Base-by-base conservation (phyloP, 1,140 invertebrate species). In the Drosophila punjabiensis region DNA sequence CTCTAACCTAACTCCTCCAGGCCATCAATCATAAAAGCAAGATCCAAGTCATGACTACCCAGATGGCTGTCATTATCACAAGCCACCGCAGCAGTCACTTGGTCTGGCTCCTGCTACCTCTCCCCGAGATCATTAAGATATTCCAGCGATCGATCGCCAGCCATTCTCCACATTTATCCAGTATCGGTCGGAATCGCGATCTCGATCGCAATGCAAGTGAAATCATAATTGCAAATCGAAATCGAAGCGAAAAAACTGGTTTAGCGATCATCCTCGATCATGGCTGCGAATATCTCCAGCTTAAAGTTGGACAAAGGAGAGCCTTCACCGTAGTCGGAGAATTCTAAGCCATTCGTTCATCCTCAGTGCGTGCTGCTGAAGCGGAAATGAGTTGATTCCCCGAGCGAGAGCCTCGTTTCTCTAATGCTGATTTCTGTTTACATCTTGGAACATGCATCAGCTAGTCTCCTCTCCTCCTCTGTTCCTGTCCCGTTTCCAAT, bases 191-290 rank as follows among this genome's bases (percentile, higher is more conserved):
- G n/a, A 60, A 60, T 59, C 56, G 66, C 52, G 53, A 74, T 37
- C 60, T 30, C 61, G 43, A 76, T 77, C 58, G 45, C 53, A 83
- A 83, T 81, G 82, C 75, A 90, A 89, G 84, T 89, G 82, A 89
- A 89, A 89, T 89, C 86, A 89, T 74, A 82, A 89, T 89, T 82
- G 82, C 86, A 82, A 89, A 89, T 90, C 76, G 81, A 89, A 62
- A 68, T 70, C 75, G 62, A 53, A 50, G 69, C 52, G 43, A 76
- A 1, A 70, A 79, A 89, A 89, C 86, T 82, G 79, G 85, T 90
- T 89, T 73, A 68, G 53, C 66, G 63, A 86, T 76, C 69, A 69
- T 65, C 67, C 75, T 66, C 61, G 33, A 74, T 30, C 14, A 28
- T 50, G 47, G 32, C 24, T 71, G 39, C n/a, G 39, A 28, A 71